A percentile compares a stretch with the other conserved stretches of the same genome.
These are phyloP conservation scores for Dendrocincla fuliginosa DNA, from an alignment of 2,797 vertebrate genomes.

Conservation along the genomic window DNA sequence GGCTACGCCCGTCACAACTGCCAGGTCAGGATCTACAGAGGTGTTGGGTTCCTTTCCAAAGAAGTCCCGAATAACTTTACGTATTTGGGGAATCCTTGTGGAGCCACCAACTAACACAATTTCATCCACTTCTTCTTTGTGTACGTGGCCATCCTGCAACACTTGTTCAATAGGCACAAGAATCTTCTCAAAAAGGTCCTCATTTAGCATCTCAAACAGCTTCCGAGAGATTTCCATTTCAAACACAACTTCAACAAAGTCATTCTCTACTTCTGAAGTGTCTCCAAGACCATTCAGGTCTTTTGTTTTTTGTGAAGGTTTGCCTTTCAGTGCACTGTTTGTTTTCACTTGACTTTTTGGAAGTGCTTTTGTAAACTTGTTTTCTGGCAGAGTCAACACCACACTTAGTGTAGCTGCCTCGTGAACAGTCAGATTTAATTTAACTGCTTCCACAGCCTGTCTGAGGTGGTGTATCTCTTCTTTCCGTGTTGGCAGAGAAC, in stretches of 20 bases:
- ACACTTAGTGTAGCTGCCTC: constrained; percentile 76
- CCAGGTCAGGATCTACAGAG: constrained; percentile 93
- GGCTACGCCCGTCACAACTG: constrained; percentile 93
- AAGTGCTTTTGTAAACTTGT: not conserved
- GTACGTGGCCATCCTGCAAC: constrained; percentile 85
- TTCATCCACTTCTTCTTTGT: constrained; percentile 90
- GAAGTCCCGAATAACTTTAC: constrained; percentile 88
- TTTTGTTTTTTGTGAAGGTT: not conserved
- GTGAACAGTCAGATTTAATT: constrained; percentile 89
- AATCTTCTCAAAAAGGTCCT: constrained; percentile 95
- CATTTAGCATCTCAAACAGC: constrained; percentile 90
- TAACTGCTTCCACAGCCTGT: constrained; percentile 90
- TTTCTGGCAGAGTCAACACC: constrained; percentile 78
- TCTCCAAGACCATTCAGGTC: not conserved
- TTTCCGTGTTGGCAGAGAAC: constrained; percentile 83
- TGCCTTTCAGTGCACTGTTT: not conserved
- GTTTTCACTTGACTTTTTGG: not conserved
- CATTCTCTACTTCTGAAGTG: not conserved
- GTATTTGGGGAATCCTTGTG: constrained; percentile 92
- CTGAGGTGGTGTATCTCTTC: constrained; percentile 92
- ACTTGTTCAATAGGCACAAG: constrained; percentile 89
- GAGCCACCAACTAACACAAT: constrained; percentile 96
- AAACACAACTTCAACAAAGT: constrained; percentile 74
- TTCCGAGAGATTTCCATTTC: constrained; percentile 81
- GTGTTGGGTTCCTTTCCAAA: constrained; percentile 96